A percentile compares a stretch with the other conserved stretches of the same genome.
These are phyloP conservation scores for Mylabris phalerata DNA, from an alignment of 1,140 invertebrate species.

Conservation along the genomic window DNA sequence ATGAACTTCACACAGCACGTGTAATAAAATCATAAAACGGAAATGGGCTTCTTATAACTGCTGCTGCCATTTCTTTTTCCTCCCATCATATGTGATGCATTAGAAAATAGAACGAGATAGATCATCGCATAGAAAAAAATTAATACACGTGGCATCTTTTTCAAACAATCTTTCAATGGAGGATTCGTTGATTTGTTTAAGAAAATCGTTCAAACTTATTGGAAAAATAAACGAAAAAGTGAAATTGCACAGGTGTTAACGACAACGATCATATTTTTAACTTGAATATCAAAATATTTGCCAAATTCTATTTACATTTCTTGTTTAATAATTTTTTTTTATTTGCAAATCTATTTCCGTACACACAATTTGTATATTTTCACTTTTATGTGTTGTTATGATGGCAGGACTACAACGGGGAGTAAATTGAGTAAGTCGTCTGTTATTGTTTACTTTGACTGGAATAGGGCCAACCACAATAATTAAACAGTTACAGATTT, in stretches of 20 bases:
- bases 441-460: conserved; percentile 9
- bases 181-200: too few relatives aligned
- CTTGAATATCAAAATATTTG: too few relatives aligned
- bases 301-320: conserved; percentile 9
- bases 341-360: conserved; percentile 12
- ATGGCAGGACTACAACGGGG: too few relatives aligned
- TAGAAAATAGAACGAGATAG: too few relatives aligned
- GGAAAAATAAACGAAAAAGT: too few relatives aligned
- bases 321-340: conserved; percentile 6
- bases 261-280: too few relatives aligned
- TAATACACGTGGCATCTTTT: too few relatives aligned
- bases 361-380: conserved; percentile 10
- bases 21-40: neutral
- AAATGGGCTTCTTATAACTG: neutral
- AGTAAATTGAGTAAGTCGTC: conserved; percentile 13
- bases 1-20: neutral
- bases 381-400: neutral
- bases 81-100: neutral
- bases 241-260: too few relatives aligned
- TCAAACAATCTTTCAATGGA: too few relatives aligned
- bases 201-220: too few relatives aligned
- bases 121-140: too few relatives aligned
- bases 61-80: neutral
- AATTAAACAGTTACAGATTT: conserved; percentile 6
- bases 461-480: conserved; percentile 12